Percentiles rank a stretch among this genome's conserved stretches.
Conservation (phyloP, 2,113 vertebrate species). For the Charadrius vociferus region DNA sequence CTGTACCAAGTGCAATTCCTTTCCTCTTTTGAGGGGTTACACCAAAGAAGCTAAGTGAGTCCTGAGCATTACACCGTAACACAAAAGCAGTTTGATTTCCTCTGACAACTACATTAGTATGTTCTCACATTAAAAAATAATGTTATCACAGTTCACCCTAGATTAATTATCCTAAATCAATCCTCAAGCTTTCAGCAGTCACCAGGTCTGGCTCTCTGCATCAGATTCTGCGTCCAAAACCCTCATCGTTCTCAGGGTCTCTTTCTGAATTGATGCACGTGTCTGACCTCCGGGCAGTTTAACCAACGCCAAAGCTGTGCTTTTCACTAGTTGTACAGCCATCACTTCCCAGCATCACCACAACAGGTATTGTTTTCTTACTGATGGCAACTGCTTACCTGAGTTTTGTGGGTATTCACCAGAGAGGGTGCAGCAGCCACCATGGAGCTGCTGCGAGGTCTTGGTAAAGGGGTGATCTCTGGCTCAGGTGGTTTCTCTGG, state of each 20-base stretch:
- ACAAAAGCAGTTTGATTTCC: background rate
- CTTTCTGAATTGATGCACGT: background rate
- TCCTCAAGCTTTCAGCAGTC: background rate
- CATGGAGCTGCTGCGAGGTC: conserved; percentile 97
- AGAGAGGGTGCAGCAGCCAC: conserved; percentile 93
- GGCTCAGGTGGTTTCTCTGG: conserved; percentile 87
- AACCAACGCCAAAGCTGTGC: background rate
- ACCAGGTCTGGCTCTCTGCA: background rate
- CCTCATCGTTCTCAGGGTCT: background rate
- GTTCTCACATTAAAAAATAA: background rate
- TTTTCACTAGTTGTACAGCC: background rate
- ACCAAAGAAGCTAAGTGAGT: background rate
- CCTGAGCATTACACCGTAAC: background rate
- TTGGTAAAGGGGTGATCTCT: conserved; percentile 81
- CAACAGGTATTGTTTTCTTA: background rate
- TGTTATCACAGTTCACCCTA: background rate
- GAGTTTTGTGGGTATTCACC: conserved; percentile 98
- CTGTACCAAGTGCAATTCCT: background rate
- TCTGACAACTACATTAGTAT: background rate
- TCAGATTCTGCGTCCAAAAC: background rate
- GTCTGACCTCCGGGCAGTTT: rapidly evolving
- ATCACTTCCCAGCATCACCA: background rate
- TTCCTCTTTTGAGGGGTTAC: background rate
- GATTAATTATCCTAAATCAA: background rate
- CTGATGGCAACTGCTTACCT: conserved; percentile 73